These are phyloP conservation scores for Mesocentrotus franciscanus DNA, from an alignment of 53 echinoderm and acorn worm genomes.

Conservation along the genomic window DNA sequence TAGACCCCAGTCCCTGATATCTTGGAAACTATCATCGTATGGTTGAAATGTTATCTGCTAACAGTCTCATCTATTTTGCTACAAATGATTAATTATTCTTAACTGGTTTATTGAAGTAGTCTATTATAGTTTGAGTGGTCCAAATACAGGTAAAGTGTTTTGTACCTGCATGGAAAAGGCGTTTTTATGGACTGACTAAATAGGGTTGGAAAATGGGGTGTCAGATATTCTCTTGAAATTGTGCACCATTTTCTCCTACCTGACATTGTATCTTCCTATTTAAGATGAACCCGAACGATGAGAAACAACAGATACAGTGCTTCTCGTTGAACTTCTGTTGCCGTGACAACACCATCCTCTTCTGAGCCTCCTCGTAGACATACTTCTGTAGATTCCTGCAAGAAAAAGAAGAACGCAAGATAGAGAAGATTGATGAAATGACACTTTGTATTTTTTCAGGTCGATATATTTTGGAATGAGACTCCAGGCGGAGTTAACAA, in stretches of 20 bases:
- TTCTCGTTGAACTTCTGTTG: slow-evolving; percentile 96
- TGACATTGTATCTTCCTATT: slow-evolving; percentile 87
- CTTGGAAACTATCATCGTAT: no score
- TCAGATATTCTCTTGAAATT: background rate
- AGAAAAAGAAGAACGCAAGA: background rate
- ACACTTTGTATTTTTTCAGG: background rate
- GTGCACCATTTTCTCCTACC: slow-evolving; percentile 43
- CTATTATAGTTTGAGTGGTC: no score
- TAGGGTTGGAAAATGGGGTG: no score
- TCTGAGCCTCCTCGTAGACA: slow-evolving; percentile 93
- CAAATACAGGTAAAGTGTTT: no score
- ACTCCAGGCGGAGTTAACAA: background rate
- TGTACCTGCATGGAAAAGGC: no score
- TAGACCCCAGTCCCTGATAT: no score
- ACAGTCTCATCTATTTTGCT: no score
- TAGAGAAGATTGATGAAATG: background rate
- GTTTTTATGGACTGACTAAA: no score
- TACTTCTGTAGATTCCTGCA: slow-evolving; percentile 86
- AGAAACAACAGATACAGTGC: slow-evolving; percentile 98
- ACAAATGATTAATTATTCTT: background rate
- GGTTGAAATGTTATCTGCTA: no score
- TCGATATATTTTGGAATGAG: background rate
- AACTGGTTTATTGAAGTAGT: background rate
- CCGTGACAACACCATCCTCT: slow-evolving; percentile 93
- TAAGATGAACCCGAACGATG: slow-evolving; percentile 95